Evolutionary conservation across 1,140 invertebrate genomes (phyloP), one percentile per base, ranked within the genome.

Genomic region (Leptopilina clavipes): DNA sequence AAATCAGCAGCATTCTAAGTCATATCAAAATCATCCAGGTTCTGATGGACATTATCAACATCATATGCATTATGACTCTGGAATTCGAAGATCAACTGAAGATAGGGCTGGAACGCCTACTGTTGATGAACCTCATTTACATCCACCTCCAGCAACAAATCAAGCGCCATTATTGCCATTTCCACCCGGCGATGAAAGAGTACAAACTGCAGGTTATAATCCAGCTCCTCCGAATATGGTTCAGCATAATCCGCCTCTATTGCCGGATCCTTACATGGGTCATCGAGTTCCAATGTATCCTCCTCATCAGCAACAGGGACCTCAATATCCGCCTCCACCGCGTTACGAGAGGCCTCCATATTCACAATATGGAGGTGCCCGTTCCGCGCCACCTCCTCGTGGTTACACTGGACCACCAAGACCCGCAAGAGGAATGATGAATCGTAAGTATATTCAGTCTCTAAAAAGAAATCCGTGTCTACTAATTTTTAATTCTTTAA

Each of bases 51-150:
- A 88, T 79, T 89, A 89, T 82, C 81, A 84, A 71, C 74, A 86
- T n/a, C 83, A 82, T 76, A 87, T 89, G 82, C 89, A 90, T 85
- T 91, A 90, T 81, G 89, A 90, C 79, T 84, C 85, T 10, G 82
- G 86, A 12, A 85, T 90, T 75, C 83, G 88, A 11, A 82, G 89
- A 74, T 86, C 89, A 40, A 89, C 91, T 17, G 93, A 94, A 85
- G 94, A 94, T 79, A 90, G 94, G 52, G 91, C 94, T 11, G 93
- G 93, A 40, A 95, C 94, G 14, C 94, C 94, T 1, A 95, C 94
- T 11, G 92, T 90, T 19, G 89, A 90, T 45, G 90, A 91, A 59
- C 89, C 90, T 11, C 90, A 90, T 79, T 77, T 90, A 25, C 89
- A 91, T 78, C 72, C 82, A 10, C 76, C 82, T 10, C 76, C 85